Conservation (phyloP, 2,113 vertebrate genomes). For the Sinocyclocheilus anshuiensis region DNA sequence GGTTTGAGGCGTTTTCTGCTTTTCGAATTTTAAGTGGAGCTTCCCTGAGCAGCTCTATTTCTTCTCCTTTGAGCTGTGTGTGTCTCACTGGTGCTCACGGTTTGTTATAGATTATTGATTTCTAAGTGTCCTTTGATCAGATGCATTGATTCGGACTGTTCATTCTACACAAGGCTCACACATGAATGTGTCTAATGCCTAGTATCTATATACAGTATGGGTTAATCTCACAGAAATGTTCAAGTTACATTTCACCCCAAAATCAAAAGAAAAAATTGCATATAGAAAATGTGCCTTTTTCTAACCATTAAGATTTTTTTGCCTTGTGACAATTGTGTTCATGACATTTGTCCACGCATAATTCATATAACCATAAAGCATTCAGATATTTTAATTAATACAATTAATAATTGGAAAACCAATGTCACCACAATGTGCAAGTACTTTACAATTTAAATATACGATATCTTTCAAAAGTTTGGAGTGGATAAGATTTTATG, state of each 20-base stretch:
- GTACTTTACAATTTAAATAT: too few relatives aligned
- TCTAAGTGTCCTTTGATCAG: neutral
- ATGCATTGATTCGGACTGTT: neutral
- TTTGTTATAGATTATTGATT: conserved; percentile 22
- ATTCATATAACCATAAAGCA: too few relatives aligned
- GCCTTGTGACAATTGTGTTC: too few relatives aligned
- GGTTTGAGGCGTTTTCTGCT: neutral
- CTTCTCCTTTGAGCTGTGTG: neutral
- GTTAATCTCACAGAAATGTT: neutral
- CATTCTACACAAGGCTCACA: neutral
- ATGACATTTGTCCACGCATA: neutral
- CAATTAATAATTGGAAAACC: too few relatives aligned
- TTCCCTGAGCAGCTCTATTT: neutral
- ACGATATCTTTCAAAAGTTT: too few relatives aligned
- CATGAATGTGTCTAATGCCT: neutral
- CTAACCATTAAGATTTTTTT: too few relatives aligned
- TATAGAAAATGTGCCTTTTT: too few relatives aligned
- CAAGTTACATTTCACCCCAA: neutral
- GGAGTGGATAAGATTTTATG: too few relatives aligned
- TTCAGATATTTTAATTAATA: too few relatives aligned
- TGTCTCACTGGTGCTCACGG: conserved; percentile 3
- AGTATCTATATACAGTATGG: neutral
- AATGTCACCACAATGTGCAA: too few relatives aligned
- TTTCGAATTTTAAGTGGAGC: neutral
- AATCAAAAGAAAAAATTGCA: too few relatives aligned